Evolutionary conservation across 2,113 vertebrate genomes (phyloP).

Genomic region (Alethe diademata): DNA sequence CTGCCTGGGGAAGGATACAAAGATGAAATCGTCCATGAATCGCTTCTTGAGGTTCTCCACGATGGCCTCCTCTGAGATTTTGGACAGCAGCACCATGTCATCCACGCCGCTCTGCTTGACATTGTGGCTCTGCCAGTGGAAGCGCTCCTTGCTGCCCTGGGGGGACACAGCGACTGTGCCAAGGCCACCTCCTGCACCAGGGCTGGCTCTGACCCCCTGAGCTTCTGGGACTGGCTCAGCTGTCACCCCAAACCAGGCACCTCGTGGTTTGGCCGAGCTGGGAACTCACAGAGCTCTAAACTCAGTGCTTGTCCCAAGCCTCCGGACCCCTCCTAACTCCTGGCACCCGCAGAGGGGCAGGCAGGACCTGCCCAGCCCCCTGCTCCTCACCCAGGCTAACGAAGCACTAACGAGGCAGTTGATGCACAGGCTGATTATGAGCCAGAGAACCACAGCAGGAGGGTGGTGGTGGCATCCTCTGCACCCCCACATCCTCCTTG

Average conservation of each 20-base stretch:
- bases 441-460: neutral
- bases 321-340: neutral
- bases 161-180: neutral
- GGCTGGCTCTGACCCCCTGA: neutral
- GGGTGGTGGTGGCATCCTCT: neutral
- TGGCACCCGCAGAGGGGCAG: fast-evolving
- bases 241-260: neutral
- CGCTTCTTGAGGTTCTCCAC: slow-evolving; percentile 97
- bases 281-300: neutral
- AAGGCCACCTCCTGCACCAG: neutral
- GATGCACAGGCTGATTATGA: neutral
- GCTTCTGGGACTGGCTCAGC: neutral
- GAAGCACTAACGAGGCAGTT: fast-evolving
- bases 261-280: neutral
- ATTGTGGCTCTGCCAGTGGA: slow-evolving; percentile 99
- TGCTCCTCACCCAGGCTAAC: fast-evolving
- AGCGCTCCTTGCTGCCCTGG: slow-evolving; percentile 89
- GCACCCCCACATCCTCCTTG: neutral
- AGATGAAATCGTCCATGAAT: slow-evolving; percentile 96
- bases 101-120: slow-evolving; percentile 98
- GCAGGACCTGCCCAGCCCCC: fast-evolving
- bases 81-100: slow-evolving; percentile 96
- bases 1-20: slow-evolving; percentile 82
- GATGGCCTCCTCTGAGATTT: slow-evolving; percentile 93
- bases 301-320: neutral